A percentile compares a stretch with the other conserved stretches of the same genome.
Conservation (phyloP, 2,797 vertebrate genomes). For the Gorsachius magnificus region DNA sequence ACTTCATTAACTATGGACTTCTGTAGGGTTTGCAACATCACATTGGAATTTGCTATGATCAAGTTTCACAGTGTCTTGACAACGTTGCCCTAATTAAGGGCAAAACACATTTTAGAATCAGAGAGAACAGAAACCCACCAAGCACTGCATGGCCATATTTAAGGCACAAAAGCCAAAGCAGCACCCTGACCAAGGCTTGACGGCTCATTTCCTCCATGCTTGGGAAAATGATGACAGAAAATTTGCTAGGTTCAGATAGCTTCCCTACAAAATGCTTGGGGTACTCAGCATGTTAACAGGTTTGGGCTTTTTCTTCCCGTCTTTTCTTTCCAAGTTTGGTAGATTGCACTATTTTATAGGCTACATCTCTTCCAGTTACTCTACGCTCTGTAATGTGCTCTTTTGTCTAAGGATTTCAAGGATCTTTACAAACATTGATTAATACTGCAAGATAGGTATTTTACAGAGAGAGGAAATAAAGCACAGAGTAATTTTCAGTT, state of each 20-base stretch:
- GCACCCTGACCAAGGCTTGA: neutral
- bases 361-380: neutral
- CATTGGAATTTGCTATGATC: neutral
- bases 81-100: neutral
- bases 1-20: neutral
- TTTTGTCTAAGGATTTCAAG: constrained; percentile 47
- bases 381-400: neutral
- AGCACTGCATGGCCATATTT: neutral
- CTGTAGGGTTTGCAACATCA: neutral
- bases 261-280: neutral
- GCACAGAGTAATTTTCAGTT: constrained; percentile 4
- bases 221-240: neutral
- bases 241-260: neutral
- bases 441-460: constrained; percentile 4
- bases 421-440: constrained; percentile 52
- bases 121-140: neutral
- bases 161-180: neutral
- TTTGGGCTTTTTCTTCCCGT: neutral
- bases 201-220: neutral
- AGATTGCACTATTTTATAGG: constrained; percentile 5
- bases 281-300: neutral
- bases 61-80: neutral
- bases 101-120: neutral
- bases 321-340: neutral
- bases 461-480: constrained; percentile 39